Evolutionary conservation across 2,113 vertebrate genomes (phyloP).

Genomic region (Ploceus nigricollis): DNA sequence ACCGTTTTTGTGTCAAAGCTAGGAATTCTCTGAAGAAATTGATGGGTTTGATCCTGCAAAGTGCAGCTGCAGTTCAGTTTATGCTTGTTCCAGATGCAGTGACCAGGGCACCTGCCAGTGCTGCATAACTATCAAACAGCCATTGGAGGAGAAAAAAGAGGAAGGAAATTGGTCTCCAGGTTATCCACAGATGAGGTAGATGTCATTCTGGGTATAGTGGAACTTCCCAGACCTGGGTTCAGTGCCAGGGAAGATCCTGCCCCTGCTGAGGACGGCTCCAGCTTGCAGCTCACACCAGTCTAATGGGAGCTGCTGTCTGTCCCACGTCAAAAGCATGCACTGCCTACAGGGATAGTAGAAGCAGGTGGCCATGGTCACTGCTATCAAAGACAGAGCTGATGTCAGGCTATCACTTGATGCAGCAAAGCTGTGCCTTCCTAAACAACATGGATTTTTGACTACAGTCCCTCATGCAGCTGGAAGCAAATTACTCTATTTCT

Average conservation of each 20-base stretch:
- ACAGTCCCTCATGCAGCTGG: not conserved
- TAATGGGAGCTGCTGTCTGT: not conserved
- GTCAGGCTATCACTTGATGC: not conserved
- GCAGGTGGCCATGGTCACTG: rapidly evolving
- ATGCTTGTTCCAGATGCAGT: not conserved
- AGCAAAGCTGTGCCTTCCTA: not conserved
- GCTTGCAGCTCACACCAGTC: rapidly evolving
- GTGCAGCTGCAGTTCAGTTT: not conserved
- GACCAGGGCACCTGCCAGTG: not conserved
- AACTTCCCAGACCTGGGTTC: rapidly evolving
- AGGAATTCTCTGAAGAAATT: not conserved
- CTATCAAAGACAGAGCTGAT: not conserved
- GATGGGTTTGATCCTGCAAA: not conserved
- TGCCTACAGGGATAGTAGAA: not conserved
- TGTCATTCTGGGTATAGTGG: not conserved
- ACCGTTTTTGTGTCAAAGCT: not conserved
- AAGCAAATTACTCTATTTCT: not conserved
- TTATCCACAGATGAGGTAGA: not conserved
- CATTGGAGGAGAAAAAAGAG: not conserved
- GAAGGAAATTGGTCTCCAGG: not conserved
- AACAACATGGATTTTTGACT: not conserved
- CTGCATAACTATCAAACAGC: not conserved
- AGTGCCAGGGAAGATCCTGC: not conserved
- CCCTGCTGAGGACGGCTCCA: not conserved
- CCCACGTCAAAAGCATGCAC: rapidly evolving